phyloP scores from a whole-genome alignment of 2,797 vertebrate genomes.

The Xiphophorus birchmanni region DNA sequence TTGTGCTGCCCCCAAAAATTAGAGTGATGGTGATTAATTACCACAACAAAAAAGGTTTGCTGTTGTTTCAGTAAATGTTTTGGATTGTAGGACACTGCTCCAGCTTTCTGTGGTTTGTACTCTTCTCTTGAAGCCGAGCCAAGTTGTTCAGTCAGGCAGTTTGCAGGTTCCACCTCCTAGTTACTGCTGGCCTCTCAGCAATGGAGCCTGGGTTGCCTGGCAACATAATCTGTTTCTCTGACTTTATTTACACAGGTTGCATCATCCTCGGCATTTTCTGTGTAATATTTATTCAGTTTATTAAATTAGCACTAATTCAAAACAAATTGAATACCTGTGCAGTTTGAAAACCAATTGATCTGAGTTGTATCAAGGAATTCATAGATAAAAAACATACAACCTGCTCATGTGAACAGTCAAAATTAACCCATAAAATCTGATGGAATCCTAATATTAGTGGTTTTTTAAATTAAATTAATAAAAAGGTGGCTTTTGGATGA shows the following conservation, averaged over 20 bases:
- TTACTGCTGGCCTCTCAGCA: constrained; percentile 29
- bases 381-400: too few relatives aligned
- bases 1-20: not conserved
- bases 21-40: not conserved
- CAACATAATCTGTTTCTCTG: constrained; percentile 58
- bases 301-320: not conserved
- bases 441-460: not conserved
- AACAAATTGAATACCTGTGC: not conserved
- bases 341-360: not conserved
- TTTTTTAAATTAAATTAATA: not conserved
- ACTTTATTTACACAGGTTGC: not conserved
- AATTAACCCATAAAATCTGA: not conserved
- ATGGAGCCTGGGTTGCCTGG: constrained; percentile 51
- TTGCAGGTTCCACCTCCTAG: constrained; percentile 61
- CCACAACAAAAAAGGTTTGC: constrained; percentile 7
- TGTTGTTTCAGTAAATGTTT: not conserved
- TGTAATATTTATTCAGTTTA: not conserved
- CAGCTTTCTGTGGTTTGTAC: constrained; percentile 45
- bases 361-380: not conserved
- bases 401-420: not conserved
- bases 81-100: constrained; percentile 20
- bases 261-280: not conserved
- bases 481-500: not conserved
- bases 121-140: constrained; percentile 61
- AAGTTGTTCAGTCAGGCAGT: constrained; percentile 58